Percentiles rank a stretch among this genome's conserved stretches.
phyloP scores from a whole-genome alignment of 2,113 vertebrate genomes.

The Callipepla californica region DNA sequence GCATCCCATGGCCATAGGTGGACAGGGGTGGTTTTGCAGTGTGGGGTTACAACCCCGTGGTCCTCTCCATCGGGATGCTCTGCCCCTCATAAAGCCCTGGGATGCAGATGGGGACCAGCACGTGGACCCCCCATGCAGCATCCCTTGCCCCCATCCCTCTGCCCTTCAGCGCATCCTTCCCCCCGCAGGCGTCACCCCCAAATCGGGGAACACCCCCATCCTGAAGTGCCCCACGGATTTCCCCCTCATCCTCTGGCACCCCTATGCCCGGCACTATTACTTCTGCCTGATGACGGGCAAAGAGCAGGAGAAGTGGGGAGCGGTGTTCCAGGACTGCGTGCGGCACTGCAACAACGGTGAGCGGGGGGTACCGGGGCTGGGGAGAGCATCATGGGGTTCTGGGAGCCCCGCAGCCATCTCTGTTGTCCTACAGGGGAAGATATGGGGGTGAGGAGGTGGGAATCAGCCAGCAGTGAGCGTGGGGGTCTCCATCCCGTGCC shows the following conservation, averaged over 20 bases:
- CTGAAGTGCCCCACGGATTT: slow-evolving; percentile 88
- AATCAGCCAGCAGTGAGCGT: no score
- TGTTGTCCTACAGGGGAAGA: not conserved
- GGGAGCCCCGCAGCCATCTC: fast-evolving
- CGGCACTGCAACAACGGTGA: slow-evolving; percentile 93
- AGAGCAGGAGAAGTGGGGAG: slow-evolving; percentile 93
- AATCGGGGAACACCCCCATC: slow-evolving; percentile 79
- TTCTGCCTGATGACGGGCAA: slow-evolving; percentile 93
- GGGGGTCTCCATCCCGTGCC: no score
- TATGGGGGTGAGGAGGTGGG: not conserved
- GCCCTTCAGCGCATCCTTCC: not conserved
- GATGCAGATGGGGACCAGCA: not conserved
- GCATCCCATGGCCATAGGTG: no score
- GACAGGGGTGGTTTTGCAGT: no score
- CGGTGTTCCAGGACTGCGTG: slow-evolving; percentile 93
- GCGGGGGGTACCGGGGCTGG: not conserved
- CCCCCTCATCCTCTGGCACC: slow-evolving; percentile 94
- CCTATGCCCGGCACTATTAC: slow-evolving; percentile 89
- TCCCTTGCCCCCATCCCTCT: not conserved
- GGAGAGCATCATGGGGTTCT: fast-evolving
- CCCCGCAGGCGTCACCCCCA: slow-evolving; percentile 81
- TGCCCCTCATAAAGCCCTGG: not conserved
- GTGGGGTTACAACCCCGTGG: no score
- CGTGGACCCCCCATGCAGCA: not conserved
- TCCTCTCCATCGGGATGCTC: not conserved